Evolutionary conservation across 1,140 invertebrate genomes (phyloP).

Genomic region (Geopemphigus sp.): DNA sequence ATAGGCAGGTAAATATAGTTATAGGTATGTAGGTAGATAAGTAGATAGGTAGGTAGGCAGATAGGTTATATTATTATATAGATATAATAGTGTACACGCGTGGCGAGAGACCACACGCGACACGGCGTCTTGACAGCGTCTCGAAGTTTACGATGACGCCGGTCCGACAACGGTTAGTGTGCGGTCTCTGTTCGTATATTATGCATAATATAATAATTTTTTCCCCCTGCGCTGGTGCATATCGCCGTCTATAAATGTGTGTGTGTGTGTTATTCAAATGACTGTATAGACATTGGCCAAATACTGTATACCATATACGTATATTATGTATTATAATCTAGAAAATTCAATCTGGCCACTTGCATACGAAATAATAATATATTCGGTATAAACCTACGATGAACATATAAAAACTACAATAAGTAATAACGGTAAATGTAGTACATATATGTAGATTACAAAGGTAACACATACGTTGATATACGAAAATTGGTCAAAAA

Average conservation of each 20-base stretch:
- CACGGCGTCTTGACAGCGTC: conserved; percentile 40
- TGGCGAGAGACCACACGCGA: conserved; percentile 44
- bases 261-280: neutral
- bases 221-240: neutral
- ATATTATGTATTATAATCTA: neutral
- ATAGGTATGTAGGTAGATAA: too few species aligned
- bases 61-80: too few species aligned
- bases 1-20: too few species aligned
- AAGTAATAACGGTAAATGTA: too few species aligned
- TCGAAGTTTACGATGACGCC: conserved; percentile 39
- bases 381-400: too few species aligned
- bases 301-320: neutral
- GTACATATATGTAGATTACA: too few species aligned
- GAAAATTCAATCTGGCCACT: conserved; percentile 11
- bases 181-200: conserved; percentile 14
- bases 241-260: neutral
- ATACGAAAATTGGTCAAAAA: too few species aligned
- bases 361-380: neutral
- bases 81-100: neutral
- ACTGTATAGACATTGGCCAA: conserved; percentile 21
- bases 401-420: too few species aligned
- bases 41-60: too few species aligned
- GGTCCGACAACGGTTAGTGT: conserved; percentile 37
- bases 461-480: too few species aligned
- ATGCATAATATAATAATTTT: conserved; percentile 11